phyloP scores from a whole-genome alignment of 2,888 invertebrate genomes.

The Clanis bilineata region DNA sequence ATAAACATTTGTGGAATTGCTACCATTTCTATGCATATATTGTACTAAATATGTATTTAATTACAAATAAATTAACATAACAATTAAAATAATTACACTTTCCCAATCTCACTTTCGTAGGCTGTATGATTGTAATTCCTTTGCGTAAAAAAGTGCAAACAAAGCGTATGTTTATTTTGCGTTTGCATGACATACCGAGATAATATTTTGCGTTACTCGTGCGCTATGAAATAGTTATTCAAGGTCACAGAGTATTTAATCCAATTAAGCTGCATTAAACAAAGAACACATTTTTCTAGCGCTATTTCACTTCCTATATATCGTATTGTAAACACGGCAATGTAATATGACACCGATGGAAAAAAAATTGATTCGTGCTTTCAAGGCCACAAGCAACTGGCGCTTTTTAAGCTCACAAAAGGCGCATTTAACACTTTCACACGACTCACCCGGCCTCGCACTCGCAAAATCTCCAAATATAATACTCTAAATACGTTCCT shows the following conservation, averaged over 20 bases:
- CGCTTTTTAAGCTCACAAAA: slow-evolving; percentile 40
- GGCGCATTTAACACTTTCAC: slow-evolving; percentile 67
- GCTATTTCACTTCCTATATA: slow-evolving; percentile 11
- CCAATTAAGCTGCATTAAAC: slow-evolving; percentile 6
- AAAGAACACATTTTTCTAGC: slow-evolving; percentile 10
- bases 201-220: neutral
- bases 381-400: slow-evolving; percentile 54
- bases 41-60: neutral
- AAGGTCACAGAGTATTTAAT: slow-evolving; percentile 10
- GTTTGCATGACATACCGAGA: slow-evolving; percentile 8
- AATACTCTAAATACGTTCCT: slow-evolving; percentile 69
- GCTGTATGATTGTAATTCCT: slow-evolving; percentile 1
- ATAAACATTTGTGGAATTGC: too few relatives aligned
- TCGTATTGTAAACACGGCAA: slow-evolving; percentile 8
- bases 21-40: neutral
- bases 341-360: slow-evolving; percentile 18
- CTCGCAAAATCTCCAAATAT: slow-evolving; percentile 73
- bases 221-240: slow-evolving; percentile 3
- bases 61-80: neutral
- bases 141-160: neutral
- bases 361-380: slow-evolving; percentile 18
- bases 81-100: neutral
- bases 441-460: slow-evolving; percentile 62
- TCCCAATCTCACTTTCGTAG: neutral
- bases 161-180: slow-evolving; percentile 7